Base-by-base conservation (phyloP, 2,113 vertebrate species). In the Bubo scandiacus region DNA sequence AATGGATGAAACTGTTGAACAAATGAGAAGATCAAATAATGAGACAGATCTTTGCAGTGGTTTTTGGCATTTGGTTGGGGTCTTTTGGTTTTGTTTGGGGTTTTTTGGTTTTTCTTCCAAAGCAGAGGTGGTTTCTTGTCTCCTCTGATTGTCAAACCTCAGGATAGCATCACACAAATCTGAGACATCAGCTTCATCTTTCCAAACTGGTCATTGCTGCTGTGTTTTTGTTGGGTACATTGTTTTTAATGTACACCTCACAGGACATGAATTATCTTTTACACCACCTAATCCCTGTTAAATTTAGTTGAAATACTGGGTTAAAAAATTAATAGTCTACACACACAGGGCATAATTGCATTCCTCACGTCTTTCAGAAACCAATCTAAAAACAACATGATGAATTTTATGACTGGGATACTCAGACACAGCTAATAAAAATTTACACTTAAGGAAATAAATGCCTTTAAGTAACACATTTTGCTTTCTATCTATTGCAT, bases 171-270 rank as follows among this genome's bases (percentile, higher is more conserved):
- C 84, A 42, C 68, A 19, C 1, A 2, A 22, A 82, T 29, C 11
- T 7, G 40, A 71, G 47, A 32, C 2, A 0, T 0, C 11, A 65
- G 32, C 40, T 66, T 51, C 36, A 30, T 12, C 36, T 57, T 63
- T 58, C 61, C 62, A 15, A 18, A 45, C 22, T 0, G 0, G 30
- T 47, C 55, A 14, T 2, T 10, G 47, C 57, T 27, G 14, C 7
- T 0, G 13, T 11, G 8, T 0, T 63, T 68, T 38, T 72, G 7
- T 12, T 38, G 45, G 18, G 8, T 25, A 4, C 3, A 0, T 9
- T 32, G 14, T 19, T n/a, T 26, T 23, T 36, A 18, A 9, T 4
- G 10, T 2, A 12, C 45, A 80, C 43, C 36, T 45, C 79, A 3
- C 15, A 74, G 55, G 65, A 10, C 29, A 11, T 11, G 3, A 47